Evolutionary conservation across 2,888 invertebrate genomes (phyloP).

Genomic region (Stenotaenia linearis): DNA sequence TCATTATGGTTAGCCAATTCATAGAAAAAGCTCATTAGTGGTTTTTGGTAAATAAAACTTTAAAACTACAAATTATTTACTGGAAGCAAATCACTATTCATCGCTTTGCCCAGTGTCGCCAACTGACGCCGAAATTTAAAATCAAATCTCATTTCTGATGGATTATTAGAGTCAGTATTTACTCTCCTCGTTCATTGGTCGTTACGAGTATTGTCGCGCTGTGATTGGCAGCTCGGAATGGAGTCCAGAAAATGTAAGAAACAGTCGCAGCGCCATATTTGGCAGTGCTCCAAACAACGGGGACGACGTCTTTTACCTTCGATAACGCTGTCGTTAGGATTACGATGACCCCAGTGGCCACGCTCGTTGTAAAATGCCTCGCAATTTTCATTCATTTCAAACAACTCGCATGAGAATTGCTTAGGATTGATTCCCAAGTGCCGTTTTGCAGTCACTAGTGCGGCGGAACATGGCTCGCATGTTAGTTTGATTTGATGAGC

Average conservation of each 20-base stretch:
- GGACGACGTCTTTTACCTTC: conserved; percentile 16
- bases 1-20: too few relatives aligned
- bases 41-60: too few relatives aligned
- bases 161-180: neutral
- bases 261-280: conserved; percentile 17
- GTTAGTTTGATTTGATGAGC: conserved; percentile 7
- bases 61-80: too few relatives aligned
- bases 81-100: too few relatives aligned
- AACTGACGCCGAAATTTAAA: neutral
- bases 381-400: neutral
- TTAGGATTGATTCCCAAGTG: neutral
- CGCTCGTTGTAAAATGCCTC: neutral
- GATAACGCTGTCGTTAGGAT: conserved; percentile 5
- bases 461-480: neutral
- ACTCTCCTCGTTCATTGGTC: neutral
- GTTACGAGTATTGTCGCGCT: neutral
- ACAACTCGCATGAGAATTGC: neutral
- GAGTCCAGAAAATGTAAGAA: neutral
- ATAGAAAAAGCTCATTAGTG: too few relatives aligned
- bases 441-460: neutral
- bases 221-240: neutral
- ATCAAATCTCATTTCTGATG: neutral
- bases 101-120: too few relatives aligned
- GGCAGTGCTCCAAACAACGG: conserved; percentile 26
- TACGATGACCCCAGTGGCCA: neutral